Base-by-base conservation (phyloP, 2,113 vertebrate species). In the Hydrochoerus hydrochaeris region DNA sequence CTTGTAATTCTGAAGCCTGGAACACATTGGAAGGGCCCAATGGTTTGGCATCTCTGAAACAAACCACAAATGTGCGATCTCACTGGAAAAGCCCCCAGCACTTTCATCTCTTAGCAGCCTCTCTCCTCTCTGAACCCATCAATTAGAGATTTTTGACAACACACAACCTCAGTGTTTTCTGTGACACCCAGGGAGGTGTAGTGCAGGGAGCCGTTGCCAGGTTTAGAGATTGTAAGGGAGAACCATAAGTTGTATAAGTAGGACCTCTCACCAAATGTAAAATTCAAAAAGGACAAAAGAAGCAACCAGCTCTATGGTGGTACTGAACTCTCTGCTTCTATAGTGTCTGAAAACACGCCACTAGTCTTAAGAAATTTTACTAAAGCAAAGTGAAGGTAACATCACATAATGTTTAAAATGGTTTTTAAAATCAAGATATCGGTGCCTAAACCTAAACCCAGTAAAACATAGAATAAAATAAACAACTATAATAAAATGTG, bases 81-180 rank as follows among this genome's bases (percentile, higher is more conserved):
- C 97, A 92, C 20, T 0, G 49, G 67, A 1, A 2, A 88, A 97
- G 97, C 98, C 92, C 94, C 95, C 96, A 92, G 52, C 88, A 95
- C 91, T 94, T 97, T 95, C 92, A 97, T 97, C 97, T 95, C 86
- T 97, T 97, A 96, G 94, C 96, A 97, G 97, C 92, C 88, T 90
- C 89, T 96, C 65, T 83, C 63, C 41, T 58, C 84, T 93, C 92
- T 95, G 94, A 98, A 95, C 77, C 96, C 97, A 97, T 97, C 98
- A 98, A 94, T 98, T 98, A 98, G 95, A 95, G 96, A 85, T 97
- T 95, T 84, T 85, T 95, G 97, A 98, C 98, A 98, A 98, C 97
- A 98, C 98, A 97, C 97, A 98, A 90, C 94, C n/a, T 96, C 94
- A 38, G 97, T 93, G 96, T 97, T 98, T 98, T 91, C 97, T 91